Conservation (phyloP, 2,888 invertebrate genomes). For the Blastobasis lacticolella region DNA sequence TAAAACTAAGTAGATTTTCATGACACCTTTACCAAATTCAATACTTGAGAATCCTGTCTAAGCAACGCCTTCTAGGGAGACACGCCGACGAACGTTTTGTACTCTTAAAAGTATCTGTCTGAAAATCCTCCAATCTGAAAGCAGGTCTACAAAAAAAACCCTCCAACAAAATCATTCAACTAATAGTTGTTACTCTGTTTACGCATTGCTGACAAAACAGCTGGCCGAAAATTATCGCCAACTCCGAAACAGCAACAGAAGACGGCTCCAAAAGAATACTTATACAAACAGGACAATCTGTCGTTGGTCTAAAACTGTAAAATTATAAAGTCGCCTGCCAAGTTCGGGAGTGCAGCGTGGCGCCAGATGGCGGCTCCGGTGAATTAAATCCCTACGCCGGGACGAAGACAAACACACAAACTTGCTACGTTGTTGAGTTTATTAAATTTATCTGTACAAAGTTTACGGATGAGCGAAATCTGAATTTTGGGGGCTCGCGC, state of each 20-base stretch:
- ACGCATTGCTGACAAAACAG: too few species aligned
- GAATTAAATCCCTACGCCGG: slow-evolving; percentile 24
- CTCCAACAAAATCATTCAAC: too few species aligned
- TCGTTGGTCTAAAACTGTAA: slow-evolving; percentile 16
- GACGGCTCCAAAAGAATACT: slow-evolving; percentile 6
- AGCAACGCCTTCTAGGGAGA: too few species aligned
- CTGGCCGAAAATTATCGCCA: too few species aligned
- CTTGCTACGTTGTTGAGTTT: slow-evolving; percentile 13
- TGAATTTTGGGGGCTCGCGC: slow-evolving; percentile 10
- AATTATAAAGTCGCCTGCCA: slow-evolving; percentile 22
- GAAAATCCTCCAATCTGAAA: too few species aligned
- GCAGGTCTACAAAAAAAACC: too few species aligned
- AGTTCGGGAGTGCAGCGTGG: slow-evolving; percentile 18
- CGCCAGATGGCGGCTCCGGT: slow-evolving; percentile 20
- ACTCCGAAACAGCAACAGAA: background rate
- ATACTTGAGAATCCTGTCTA: too few species aligned
- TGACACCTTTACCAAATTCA: too few species aligned
- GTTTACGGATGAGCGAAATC: slow-evolving; percentile 15
- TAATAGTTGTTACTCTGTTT: too few species aligned
- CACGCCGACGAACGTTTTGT: too few species aligned
- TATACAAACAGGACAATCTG: slow-evolving; percentile 17
- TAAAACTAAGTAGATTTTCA: too few species aligned
- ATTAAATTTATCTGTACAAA: slow-evolving; percentile 16
- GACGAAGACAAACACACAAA: slow-evolving; percentile 21
- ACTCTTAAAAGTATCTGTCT: too few species aligned